Evolutionary conservation across 2,113 vertebrate species (phyloP).

Genomic region (Mustela nigripes): DNA sequence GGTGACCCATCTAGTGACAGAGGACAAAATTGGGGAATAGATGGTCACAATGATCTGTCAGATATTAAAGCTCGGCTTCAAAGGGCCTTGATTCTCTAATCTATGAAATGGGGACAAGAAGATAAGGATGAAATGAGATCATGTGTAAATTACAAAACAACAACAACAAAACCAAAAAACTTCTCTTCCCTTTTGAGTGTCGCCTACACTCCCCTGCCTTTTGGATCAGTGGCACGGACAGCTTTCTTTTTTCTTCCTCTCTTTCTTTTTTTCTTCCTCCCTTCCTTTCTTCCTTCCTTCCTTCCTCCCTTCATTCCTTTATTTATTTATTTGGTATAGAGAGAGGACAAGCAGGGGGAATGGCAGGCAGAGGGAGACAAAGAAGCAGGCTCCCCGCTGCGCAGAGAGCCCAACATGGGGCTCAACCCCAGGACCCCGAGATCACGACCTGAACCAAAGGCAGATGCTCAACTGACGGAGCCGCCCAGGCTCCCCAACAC

Average conservation of each 20-base stretch:
- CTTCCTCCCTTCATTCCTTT: no score
- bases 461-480: not conserved
- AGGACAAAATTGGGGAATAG: not conserved
- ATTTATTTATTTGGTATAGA: no score
- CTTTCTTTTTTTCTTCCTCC: no score
- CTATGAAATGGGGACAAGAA: not conserved
- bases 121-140: not conserved
- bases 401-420: no score
- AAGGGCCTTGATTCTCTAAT: not conserved
- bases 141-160: not conserved
- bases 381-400: no score
- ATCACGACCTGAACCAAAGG: no score
- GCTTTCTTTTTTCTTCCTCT: not conserved
- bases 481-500: not conserved
- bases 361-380: no score
- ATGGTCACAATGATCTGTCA: not conserved
- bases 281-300: no score
- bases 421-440: no score
- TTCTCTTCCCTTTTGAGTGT: not conserved
- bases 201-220: not conserved
- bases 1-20: not conserved
- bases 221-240: fast-evolving
- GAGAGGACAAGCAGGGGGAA: no score
- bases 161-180: not conserved
- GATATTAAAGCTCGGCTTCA: not conserved